Base-by-base conservation (phyloP, 92 coral and sea anemone species). In the Paramuricea clavata region DNA sequence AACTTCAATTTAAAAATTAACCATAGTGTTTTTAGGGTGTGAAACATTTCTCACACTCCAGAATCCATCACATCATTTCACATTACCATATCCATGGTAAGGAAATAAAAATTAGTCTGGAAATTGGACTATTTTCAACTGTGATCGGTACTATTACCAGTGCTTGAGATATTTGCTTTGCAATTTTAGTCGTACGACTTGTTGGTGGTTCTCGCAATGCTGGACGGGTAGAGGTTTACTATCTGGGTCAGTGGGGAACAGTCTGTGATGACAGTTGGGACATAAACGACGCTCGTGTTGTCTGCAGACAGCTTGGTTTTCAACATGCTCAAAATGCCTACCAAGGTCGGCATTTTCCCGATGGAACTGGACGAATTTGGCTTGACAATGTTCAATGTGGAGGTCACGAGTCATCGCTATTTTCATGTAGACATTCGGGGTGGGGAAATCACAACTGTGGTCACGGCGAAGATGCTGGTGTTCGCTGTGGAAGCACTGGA, bases 291-390 rank as follows among this genome's bases (percentile, higher is more conserved):
- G 70, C 70, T 50, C 59, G 59, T 50, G 59, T 50, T 50, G 59
- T 50, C 21, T 50, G 59, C 59, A 50, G 59, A 50, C 59, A 62
- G 35, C 70, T 62, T 62, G 70, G 70, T 62, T 62, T 62, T 62
- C 70, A 25, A 62, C 32, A 62, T 25, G 70, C 70, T 12, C 15
- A 62, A 28, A 7, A 0, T 62, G 34, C 70, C 21, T 23, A 62
- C 21, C 35, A 11, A 31, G 34, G 70, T 62, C 7, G 10, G 4
- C 31, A 67, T n/a, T 67, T 25, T 28, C 5, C 7, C 5, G 2
- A 23, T 56, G 5, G 34, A 22, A 62, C 70, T 62, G 70, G 70
- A 25, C 70, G 8, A 8, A 62, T 62, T 62, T 62, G 70, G 70
- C 33, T 62, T 25, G 34, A 62, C 19, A 0, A 62, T 25, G 70